Conservation (phyloP, 2,888 invertebrate species). For the Pachydiplax longipennis region DNA sequence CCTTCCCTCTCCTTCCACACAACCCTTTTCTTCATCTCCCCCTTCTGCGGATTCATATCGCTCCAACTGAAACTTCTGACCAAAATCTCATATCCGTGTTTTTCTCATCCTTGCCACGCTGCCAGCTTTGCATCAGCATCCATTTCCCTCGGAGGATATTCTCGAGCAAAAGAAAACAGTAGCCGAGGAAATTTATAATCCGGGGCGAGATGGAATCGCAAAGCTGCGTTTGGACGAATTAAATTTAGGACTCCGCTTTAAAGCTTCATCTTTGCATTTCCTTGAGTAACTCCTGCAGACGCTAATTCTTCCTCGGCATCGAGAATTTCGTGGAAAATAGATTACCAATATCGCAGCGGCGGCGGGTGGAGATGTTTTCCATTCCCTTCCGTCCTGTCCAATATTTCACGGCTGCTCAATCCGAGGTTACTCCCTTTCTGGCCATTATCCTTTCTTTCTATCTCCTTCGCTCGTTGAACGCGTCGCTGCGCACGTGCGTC, state of each 20-base stretch:
- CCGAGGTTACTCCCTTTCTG: not conserved
- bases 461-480: not conserved
- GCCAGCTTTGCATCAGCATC: not conserved
- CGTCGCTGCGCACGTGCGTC: not conserved
- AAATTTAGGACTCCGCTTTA: not conserved
- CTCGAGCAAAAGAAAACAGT: not conserved
- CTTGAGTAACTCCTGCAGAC: not conserved
- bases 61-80: not conserved
- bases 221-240: not conserved
- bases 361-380: no score
- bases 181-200: not conserved
- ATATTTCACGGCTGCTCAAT: not conserved
- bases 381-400: not conserved
- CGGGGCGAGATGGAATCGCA: not conserved
- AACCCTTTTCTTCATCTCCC: not conserved
- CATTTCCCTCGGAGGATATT: not conserved
- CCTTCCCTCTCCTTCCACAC: not conserved
- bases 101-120: not conserved
- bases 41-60: not conserved
- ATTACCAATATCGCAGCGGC: not conserved
- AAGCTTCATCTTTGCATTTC: not conserved
- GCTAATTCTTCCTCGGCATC: not conserved
- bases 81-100: not conserved
- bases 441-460: not conserved
- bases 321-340: not conserved